Conservation (phyloP, 2,888 invertebrate species). For the Plagodis pulveraria region DNA sequence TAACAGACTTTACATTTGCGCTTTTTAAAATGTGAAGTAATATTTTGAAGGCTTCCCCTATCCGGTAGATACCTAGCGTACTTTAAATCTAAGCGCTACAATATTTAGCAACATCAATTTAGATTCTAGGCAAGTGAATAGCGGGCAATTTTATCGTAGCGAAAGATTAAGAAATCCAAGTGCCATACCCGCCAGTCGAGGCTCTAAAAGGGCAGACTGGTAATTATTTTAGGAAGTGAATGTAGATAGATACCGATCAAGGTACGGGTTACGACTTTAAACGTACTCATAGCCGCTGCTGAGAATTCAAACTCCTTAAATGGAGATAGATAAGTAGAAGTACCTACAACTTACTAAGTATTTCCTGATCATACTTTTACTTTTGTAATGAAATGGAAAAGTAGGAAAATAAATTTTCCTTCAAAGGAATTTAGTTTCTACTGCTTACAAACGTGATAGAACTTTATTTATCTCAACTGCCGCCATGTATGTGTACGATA, state of each 20-base stretch:
- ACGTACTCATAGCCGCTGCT: conserved; percentile 9
- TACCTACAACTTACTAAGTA: not conserved
- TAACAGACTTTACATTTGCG: no score
- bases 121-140: conserved; percentile 40
- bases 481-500: no score
- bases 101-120: conserved; percentile 51
- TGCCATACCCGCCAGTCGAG: conserved; percentile 19
- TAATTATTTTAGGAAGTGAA: conserved; percentile 46
- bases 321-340: not conserved
- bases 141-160: conserved; percentile 29
- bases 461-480: no score
- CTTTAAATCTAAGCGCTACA: conserved; percentile 14
- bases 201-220: conserved; percentile 44
- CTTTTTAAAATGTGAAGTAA: no score
- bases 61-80: not conserved
- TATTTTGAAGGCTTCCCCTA: no score
- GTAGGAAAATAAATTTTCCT: not conserved
- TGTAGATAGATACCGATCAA: conserved; percentile 27
- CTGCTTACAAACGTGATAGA: no score
- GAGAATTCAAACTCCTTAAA: conserved; percentile 4
- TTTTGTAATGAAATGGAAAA: conserved; percentile 1
- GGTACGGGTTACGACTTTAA: not conserved
- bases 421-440: no score
- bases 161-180: conserved; percentile 27
- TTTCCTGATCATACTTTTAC: conserved; percentile 4